Percentiles rank a stretch among this genome's conserved stretches.
phyloP scores from a whole-genome alignment of 2,888 invertebrate genomes.

The Lasioglossum zephyrum region DNA sequence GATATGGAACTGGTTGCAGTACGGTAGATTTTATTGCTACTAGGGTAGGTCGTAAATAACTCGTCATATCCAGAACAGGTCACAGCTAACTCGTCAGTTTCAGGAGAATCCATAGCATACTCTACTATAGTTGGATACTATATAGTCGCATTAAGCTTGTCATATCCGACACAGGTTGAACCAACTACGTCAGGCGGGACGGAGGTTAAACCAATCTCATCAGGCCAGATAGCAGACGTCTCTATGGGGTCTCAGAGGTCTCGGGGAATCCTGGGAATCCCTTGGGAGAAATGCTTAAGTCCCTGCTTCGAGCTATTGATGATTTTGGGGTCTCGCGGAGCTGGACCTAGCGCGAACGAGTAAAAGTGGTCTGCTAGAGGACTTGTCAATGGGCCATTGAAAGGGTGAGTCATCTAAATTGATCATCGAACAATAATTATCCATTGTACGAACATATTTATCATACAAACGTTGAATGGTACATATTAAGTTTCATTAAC shows the following conservation, averaged over 20 bases:
- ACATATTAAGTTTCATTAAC: no score
- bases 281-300: not conserved
- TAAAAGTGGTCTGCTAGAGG: not conserved
- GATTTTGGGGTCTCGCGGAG: not conserved
- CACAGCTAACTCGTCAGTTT: not conserved
- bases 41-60: not conserved
- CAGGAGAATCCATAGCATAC: not conserved
- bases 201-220: slow-evolving; percentile 5
- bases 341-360: not conserved
- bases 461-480: not conserved
- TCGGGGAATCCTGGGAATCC: not conserved
- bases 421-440: not conserved
- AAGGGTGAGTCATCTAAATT: not conserved
- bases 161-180: slow-evolving; percentile 8
- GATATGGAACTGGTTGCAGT: not conserved
- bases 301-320: not conserved
- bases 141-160: slow-evolving; percentile 4
- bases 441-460: not conserved
- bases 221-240: not conserved
- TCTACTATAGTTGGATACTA: not conserved
- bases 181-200: not conserved
- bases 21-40: not conserved
- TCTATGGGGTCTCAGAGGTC: not conserved
- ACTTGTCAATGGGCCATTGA: not conserved
- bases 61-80: not conserved